Evolutionary conservation across 2,113 vertebrate species (phyloP).

Genomic region (Trematomus loennbergii): DNA sequence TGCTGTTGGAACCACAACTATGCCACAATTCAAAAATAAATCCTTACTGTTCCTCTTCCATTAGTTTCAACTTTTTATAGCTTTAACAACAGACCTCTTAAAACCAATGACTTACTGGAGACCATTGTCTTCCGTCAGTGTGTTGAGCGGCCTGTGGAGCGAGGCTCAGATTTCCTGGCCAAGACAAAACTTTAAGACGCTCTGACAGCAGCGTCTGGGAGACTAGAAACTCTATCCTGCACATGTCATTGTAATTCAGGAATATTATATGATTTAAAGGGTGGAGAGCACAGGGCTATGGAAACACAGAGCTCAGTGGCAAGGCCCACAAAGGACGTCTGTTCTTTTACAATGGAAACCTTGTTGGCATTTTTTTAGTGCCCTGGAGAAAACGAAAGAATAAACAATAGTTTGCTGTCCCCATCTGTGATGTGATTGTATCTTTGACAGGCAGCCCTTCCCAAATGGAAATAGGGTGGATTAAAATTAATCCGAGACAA

Average conservation of each 20-base stretch:
- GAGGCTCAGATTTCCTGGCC: constrained; percentile 62
- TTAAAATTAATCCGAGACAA: constrained; percentile 36
- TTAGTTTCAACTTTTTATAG: constrained; percentile 30
- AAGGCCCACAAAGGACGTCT: constrained; percentile 75
- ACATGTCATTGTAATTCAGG: constrained; percentile 77
- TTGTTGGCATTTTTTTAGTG: constrained; percentile 70
- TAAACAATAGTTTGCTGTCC: constrained; percentile 77
- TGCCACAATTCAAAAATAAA: constrained; percentile 2
- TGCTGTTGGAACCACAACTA: background rate
- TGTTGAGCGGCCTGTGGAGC: constrained; percentile 50
- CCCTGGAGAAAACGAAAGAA: constrained; percentile 62
- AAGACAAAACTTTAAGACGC: constrained; percentile 74
- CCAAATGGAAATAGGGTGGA: constrained; percentile 34
- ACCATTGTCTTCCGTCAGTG: constrained; percentile 59
- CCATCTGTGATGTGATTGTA: constrained; percentile 52
- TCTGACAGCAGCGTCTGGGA: constrained; percentile 77
- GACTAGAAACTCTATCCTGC: constrained; percentile 75
- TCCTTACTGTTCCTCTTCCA: background rate
- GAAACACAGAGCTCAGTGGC: constrained; percentile 60
- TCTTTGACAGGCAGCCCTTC: constrained; percentile 25
- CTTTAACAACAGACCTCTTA: constrained; percentile 38
- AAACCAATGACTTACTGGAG: constrained; percentile 55
- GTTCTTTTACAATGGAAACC: constrained; percentile 80
- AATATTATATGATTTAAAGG: constrained; percentile 79
- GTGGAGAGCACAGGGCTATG: constrained; percentile 69